These are phyloP conservation scores for Dipodomys ordii DNA, from an alignment of 2,113 vertebrate species.

Conservation along the genomic window DNA sequence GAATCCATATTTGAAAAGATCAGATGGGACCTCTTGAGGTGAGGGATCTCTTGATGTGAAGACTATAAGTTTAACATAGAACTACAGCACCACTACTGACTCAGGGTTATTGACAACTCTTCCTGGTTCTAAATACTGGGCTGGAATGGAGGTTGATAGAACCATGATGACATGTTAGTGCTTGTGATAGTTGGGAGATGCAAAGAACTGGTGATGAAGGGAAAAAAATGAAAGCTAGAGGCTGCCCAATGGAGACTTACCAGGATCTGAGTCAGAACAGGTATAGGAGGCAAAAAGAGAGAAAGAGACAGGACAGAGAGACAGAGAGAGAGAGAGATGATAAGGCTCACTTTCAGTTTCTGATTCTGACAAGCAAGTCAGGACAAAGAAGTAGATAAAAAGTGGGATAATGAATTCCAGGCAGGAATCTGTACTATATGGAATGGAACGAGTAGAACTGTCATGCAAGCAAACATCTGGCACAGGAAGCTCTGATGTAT, in stretches of 20 bases:
- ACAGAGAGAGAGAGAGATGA: neutral
- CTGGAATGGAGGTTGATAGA: neutral
- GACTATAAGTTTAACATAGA: neutral
- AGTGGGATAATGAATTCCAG: neutral
- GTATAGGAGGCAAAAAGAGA: neutral
- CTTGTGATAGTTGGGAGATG: neutral
- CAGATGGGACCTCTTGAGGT: fast-evolving
- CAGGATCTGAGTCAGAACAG: neutral
- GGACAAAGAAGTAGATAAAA: neutral
- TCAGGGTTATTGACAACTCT: neutral
- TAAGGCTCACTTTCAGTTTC: neutral
- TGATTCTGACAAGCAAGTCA: neutral
- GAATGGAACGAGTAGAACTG: neutral
- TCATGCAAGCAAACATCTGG: neutral
- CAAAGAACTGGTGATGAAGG: neutral
- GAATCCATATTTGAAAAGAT: neutral
- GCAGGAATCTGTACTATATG: neutral
- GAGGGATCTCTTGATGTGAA: neutral
- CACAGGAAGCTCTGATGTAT: neutral
- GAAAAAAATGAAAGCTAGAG: neutral
- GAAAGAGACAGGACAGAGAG: neutral
- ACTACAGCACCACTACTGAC: neutral
- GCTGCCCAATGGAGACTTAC: neutral
- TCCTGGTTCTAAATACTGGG: neutral
- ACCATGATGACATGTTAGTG: neutral